Evolutionary conservation across 2,797 vertebrate species (phyloP).

Genomic region (Mormyrus hasselquistii): DNA sequence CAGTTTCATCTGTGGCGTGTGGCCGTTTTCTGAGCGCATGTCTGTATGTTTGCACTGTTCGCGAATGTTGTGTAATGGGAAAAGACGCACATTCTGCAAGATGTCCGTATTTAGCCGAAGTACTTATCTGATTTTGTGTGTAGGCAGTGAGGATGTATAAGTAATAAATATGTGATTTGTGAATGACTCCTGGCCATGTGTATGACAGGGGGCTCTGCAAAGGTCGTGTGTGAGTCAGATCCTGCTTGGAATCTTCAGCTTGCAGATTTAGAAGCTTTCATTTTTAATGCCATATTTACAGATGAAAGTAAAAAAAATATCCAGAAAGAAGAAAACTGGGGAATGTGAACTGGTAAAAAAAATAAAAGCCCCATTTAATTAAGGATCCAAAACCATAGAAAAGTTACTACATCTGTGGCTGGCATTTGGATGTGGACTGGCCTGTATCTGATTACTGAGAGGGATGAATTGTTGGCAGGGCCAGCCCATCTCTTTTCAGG

Average conservation of each 20-base stretch:
- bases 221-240: neutral
- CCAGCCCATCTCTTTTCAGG: neutral
- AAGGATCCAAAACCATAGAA: neutral
- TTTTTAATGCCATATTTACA: neutral
- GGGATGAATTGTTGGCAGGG: neutral
- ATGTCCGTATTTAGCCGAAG: neutral
- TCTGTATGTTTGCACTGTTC: neutral
- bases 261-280: neutral
- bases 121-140: neutral
- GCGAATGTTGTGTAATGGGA: neutral
- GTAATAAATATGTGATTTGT: neutral
- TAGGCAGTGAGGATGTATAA: neutral
- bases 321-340: neutral
- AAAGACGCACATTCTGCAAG: neutral
- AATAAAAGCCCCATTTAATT: neutral
- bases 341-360: neutral
- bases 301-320: neutral
- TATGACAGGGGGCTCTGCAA: neutral
- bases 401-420: neutral
- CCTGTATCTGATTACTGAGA: neutral
- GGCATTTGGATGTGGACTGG: neutral
- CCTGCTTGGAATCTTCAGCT: neutral
- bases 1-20: neutral
- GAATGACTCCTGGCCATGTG: neutral
- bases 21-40: neutral